Evolutionary conservation across 2,888 invertebrate genomes (phyloP), one percentile per base, ranked within the genome.

Genomic region (Leucophora obtusa): DNA sequence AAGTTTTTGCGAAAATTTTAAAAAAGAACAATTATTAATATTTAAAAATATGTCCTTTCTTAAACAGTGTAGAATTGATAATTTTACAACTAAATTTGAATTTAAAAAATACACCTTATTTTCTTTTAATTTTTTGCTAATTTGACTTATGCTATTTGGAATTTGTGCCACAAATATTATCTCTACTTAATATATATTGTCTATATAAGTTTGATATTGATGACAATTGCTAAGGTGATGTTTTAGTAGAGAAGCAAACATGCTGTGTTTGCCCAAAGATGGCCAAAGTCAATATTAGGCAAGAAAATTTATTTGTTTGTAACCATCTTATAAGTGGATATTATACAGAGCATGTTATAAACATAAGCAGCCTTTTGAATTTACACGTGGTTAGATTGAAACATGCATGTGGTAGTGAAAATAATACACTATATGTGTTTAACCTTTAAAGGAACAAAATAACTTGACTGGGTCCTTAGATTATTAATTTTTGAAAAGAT

Each of bases 201-300:
- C 53, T 53, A 15, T 53, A 38, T 51, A 28, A 5, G 3, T 50
- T 11, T 9, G 11, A 35, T 24, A 15, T 65, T 7, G 38, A 11
- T 35, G 53, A 14, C 51, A 65, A 15, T 56, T 54, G 51, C 60
- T 63, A 69, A 68, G 72, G 43, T 80, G 28, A 14, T 69, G 63
- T 21, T 56, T 56, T 51, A 15, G 43, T 24, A 35, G 17, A 21
- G n/a, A 47, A 47, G n/a, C 43, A 47, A 47, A 47, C n/a, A 47
- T 17, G n/a, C 14, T 54, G 43, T 51, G 65, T 24, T 33, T 33
- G 56, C 56, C n/a, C 63, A 76, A 33, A n/a, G 56, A 58, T 65
- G 53, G 11, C 54, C 47, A 54, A 62, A 69, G 72, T 69, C 53
- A 80, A 80, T 80, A 76, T 76, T 80, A 69, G 53, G n/a, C 51